Evolutionary conservation across 2,888 invertebrate species (phyloP), one percentile per base, ranked within the genome.

Genomic region (Lasiommata megera): DNA sequence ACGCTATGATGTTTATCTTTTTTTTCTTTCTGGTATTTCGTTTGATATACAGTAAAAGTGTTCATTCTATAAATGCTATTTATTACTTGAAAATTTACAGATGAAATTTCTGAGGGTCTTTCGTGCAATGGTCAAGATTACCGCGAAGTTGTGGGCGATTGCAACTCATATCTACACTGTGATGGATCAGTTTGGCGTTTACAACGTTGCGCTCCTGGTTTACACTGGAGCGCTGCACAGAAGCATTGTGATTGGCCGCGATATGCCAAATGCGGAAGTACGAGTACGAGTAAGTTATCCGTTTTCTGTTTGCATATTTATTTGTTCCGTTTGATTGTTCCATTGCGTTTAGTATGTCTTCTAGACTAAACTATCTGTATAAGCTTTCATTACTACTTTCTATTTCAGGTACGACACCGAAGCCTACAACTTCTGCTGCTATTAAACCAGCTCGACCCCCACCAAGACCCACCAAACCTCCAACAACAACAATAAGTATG

Each of bases 241-340:
- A 92, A 92, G 50, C 92, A 94, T 55, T 97, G 97, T 73, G 96
- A 97, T 77, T 97, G 96, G 97, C 96, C 96, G 1, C 89, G 89
- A 52, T 90, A 92, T 41, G 96, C 95, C 0, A 93, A 94, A 66
- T 97, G 97, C 71, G 82, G 83, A 66, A 73, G 87, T 87, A 62
- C 9, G 14, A 73, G 87, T 87, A 62, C 9, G 23, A 67, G 53
- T 54, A 34, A 23, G 23, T 23, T 23, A 23, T 5, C 23, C 23
- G 23, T 3, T 23, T 2, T 23, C 2, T 3, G 2, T 23, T 23
- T 23, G 23, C 3, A 2, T 23, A 23, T 23, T 23, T 23, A 23
- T 23, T 5, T 3, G 23, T 3, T 23, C 5, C 23, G 23, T 23
- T 3, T 23, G 23, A 3, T 23, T 23, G 2, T 23, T 23, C 23